Evolutionary conservation across 2,797 vertebrate genomes (phyloP).

Genomic region (Spheniscus humboldti): DNA sequence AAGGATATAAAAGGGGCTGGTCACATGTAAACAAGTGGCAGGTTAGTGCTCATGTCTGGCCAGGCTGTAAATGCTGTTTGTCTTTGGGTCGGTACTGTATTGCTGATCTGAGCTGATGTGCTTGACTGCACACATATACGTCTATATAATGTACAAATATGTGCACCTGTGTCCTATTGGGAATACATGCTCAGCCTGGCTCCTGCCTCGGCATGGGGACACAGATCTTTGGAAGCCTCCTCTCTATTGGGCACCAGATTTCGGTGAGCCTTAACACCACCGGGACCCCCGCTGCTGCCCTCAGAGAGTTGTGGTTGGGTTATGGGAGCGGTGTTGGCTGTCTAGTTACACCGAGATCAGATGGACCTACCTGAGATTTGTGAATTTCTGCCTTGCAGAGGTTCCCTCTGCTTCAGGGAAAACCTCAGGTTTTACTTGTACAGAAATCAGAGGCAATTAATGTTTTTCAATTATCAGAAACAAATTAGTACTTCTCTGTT

Average conservation of each 20-base stretch:
- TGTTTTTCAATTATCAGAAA: neutral
- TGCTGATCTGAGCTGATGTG: neutral
- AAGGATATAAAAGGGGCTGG: neutral
- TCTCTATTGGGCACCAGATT: rapidly evolving
- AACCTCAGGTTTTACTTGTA: neutral
- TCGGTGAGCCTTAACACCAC: rapidly evolving
- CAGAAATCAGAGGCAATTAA: neutral
- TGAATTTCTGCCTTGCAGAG: neutral
- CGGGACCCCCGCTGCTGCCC: rapidly evolving
- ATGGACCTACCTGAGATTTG: neutral
- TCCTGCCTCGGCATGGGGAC: neutral
- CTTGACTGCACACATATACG: rapidly evolving
- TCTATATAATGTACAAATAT: neutral
- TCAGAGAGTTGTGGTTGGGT: rapidly evolving
- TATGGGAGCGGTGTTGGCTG: neutral
- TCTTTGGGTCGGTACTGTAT: neutral
- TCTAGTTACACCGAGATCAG: rapidly evolving
- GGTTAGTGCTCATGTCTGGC: neutral
- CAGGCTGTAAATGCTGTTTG: neutral
- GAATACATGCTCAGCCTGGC: neutral
- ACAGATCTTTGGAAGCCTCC: rapidly evolving
- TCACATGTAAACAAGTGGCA: neutral
- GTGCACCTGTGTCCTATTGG: neutral
- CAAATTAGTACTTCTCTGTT: neutral
- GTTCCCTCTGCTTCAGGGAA: neutral